Evolutionary conservation across 2,888 invertebrate species (phyloP), one percentile per base, ranked within the genome.

Genomic region (Cantharis rustica): DNA sequence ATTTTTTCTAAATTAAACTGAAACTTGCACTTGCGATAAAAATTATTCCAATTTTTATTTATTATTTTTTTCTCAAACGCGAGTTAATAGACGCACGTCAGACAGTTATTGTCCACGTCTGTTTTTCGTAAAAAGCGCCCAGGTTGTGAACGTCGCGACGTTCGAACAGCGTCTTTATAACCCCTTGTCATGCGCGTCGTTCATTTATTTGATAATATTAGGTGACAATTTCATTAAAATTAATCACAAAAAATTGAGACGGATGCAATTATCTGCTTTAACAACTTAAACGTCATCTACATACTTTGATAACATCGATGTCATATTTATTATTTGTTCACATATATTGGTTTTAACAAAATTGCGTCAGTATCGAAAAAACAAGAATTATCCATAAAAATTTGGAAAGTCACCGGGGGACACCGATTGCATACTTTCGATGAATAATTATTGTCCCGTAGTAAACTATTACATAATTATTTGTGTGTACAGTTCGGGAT

Each of bases 121-220:
- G 79, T 16, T 79, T 71, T 79, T 79, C 76, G 72, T 79, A 77
- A 73, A 76, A 77, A 79, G 75, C 79, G 79, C 77, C 78, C 79
- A 79, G 77, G 78, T 81, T 81, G 81, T 82, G 82, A 75, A 75
- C 81, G 81, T 80, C 80, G 79, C 80, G 80, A 69, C 78, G 82
- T 75, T 79, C 71, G 78, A 80, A 73, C 70, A 81, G 79, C 81
- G 79, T 81, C 82, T 82, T 82, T 82, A 81, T 81, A 80, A 73
- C 72, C 75, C 72, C 76, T 73, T 82, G 82, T 79, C 82, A 82
- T 82, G 82, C 82, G 82, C 82, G 78, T 71, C 80, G 79, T 72
- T 79, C 75, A 79, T 79, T 76, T 73, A 78, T 64, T 73, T 72
- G 72, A 76, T 68, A 77, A 68, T 71, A 78, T 75, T 80, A 71